Base-by-base conservation (phyloP, 2,888 invertebrate genomes). In the Eupeodes luniger region DNA sequence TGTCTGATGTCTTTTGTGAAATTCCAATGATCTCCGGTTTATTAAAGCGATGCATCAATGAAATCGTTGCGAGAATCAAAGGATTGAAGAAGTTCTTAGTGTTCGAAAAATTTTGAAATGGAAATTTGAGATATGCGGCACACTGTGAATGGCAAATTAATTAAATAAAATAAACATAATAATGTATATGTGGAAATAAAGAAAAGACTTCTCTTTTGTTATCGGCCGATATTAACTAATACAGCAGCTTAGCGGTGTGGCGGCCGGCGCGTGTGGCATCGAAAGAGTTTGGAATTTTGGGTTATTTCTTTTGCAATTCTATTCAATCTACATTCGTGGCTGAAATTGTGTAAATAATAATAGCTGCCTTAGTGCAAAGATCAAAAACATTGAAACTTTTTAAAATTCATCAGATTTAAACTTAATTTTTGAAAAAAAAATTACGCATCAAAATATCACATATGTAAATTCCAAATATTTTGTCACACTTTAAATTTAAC, bases 21-120 rank as follows among this genome's bases (percentile, higher is more conserved):
- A 83, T 87, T 83, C 64, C 79, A 87, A 77, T 84, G 83, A 76
- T 87, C 66, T 53, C 49, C 47, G 19, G 53, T 69, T 66, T 27
- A 6, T 40, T 19, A n/a, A 11, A 10, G 36, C 34, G 44, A 72
- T 72, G 70, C 80, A 66, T 87, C 87, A 87, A 87, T 84, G 80
- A 87, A 80, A 80, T 79, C 70, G 57, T 34, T 53, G 12, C 27
- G 2, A 47, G 55, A 55, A 77, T 44, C 57, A 83, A 87, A 76
- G 75, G 83, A 76, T 87, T 83, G 40, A 40, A 40, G 70, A 53
- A 19, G 64, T 70, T 81, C 53, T 55, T 69, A 74, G 61, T 61
- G 74, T 61, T 55, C 40, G 40, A 55, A 40, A 12, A 55, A 5
- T 7, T 49, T 67, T 75, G 12, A 36, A 62, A 79, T 79, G 79